phyloP scores from a whole-genome alignment of 2,113 vertebrate genomes.

The Polyodon spathula region DNA sequence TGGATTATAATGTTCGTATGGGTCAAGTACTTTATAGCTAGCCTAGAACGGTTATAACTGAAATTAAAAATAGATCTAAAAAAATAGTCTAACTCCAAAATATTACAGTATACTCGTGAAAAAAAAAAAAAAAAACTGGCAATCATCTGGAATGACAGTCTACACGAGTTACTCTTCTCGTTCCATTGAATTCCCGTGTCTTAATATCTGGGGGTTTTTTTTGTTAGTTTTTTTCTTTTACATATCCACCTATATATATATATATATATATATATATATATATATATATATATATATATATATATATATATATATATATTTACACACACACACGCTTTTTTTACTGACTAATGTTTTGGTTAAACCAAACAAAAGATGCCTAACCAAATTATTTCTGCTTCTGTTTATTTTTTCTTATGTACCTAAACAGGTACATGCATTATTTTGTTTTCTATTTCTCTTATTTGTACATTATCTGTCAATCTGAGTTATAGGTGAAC shows the following conservation, averaged over 20 bases:
- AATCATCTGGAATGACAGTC: constrained; percentile 66
- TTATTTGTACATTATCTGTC: constrained; percentile 31
- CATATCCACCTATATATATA: too few species aligned
- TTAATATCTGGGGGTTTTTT: constrained; percentile 56
- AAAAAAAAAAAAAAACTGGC: too few species aligned
- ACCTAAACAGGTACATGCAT: constrained; percentile 37
- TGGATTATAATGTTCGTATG: constrained; percentile 67
- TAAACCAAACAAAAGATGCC: constrained; percentile 29
- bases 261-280: too few species aligned
- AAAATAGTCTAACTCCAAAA: constrained; percentile 45
- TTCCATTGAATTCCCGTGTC: constrained; percentile 28
- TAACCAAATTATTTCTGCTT: constrained; percentile 24
- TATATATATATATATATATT: too few species aligned
- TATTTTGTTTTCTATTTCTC: constrained; percentile 25
- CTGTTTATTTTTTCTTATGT: constrained; percentile 29
- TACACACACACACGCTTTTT: too few species aligned
- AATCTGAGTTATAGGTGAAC: constrained; percentile 22
- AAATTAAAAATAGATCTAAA: constrained; percentile 78
- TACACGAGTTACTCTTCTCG: constrained; percentile 48
- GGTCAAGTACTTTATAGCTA: constrained; percentile 69
- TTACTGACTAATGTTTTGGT: constrained; percentile 55
- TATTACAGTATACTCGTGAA: constrained; percentile 69
- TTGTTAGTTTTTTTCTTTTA: constrained; percentile 33
- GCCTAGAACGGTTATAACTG: constrained; percentile 76
- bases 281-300: too few species aligned